These are phyloP conservation scores for Ganaspis sp. DNA, from an alignment of 1,140 invertebrate species.

Conservation along the genomic window DNA sequence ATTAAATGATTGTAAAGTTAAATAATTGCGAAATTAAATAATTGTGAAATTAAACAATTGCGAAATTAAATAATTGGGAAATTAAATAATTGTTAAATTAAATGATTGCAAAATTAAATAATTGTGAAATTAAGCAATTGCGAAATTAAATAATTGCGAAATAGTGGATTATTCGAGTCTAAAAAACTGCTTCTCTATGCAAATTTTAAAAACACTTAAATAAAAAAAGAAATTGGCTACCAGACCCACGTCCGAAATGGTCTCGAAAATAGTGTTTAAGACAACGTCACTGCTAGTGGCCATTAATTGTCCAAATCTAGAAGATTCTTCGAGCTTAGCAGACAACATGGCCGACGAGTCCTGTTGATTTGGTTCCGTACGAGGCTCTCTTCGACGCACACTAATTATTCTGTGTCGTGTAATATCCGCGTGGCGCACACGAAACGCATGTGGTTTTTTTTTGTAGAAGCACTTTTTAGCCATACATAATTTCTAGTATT, in stretches of 20 bases:
- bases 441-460: not conserved
- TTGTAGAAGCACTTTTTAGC: not conserved
- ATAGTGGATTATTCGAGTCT: no score
- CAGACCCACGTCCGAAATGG: not conserved
- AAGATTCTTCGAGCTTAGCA: conserved; percentile 60
- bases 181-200: no score
- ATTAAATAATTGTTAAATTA: no score
- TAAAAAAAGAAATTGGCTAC: not conserved
- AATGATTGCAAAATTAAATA: no score
- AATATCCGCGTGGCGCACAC: conserved; percentile 15
- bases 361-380: conserved; percentile 77
- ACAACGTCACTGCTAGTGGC: conserved; percentile 43
- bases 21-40: no score
- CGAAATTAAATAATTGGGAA: no score
- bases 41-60: no score
- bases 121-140: no score
- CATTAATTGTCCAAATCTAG: conserved; percentile 41
- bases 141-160: no score
- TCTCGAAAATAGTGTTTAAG: conserved; percentile 26
- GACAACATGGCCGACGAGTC: conserved; percentile 59
- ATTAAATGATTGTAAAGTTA: no score
- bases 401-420: not conserved
- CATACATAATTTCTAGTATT: no score
- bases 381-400: conserved; percentile 39
- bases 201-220: not conserved